These are phyloP conservation scores for Antennarius maculatus DNA, from an alignment of 2,797 vertebrate genomes.

Conservation along the genomic window DNA sequence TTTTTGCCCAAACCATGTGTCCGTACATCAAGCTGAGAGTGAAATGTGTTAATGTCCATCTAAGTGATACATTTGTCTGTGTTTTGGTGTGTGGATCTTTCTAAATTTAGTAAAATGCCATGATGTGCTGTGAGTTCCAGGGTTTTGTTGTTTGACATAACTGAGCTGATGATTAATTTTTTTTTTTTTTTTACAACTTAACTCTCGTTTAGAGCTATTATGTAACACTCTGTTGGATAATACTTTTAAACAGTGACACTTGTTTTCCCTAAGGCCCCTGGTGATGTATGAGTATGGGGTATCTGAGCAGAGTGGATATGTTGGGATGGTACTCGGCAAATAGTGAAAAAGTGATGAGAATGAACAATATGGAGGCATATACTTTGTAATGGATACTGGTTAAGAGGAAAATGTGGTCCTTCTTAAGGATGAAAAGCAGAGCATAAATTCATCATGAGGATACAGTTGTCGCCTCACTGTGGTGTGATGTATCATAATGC, in stretches of 20 bases:
- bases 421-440: not conserved
- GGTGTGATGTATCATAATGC: not conserved
- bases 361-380: not conserved
- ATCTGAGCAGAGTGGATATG: conserved; percentile 8
- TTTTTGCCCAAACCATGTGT: conserved; percentile 28
- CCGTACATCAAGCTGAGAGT: conserved; percentile 24
- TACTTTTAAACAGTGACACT: conserved; percentile 77
- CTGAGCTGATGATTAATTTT: conserved; percentile 72
- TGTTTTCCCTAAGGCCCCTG: conserved; percentile 49
- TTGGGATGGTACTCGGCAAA: conserved; percentile 14
- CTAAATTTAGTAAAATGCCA: conserved; percentile 60
- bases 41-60: conserved; percentile 54
- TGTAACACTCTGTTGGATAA: conserved; percentile 80
- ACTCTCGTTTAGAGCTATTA: conserved; percentile 71
- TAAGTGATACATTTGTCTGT: conserved; percentile 61
- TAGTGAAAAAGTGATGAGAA: not conserved
- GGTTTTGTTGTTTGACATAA: conserved; percentile 62
- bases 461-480: not conserved
- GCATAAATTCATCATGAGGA: not conserved
- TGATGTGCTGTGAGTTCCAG: conserved; percentile 58
- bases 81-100: conserved; percentile 60
- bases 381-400: not conserved
- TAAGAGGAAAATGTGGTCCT: not conserved
- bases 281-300: conserved; percentile 51
- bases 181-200: conserved; percentile 50